Evolutionary conservation across 2,113 vertebrate genomes (phyloP).

Genomic region (Meriones unguiculatus): DNA sequence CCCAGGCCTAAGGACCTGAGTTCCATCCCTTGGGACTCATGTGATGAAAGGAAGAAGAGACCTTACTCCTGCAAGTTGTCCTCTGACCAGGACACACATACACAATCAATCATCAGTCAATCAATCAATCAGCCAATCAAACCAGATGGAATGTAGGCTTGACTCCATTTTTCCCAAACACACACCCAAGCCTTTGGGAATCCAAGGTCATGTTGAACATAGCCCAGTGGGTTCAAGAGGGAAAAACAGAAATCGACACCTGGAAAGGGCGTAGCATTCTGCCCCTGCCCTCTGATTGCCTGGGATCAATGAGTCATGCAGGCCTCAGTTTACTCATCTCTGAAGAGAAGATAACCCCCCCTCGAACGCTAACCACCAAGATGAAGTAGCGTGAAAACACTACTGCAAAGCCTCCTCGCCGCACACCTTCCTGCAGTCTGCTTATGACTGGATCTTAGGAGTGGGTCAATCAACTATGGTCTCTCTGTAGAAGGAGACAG

Average conservation of each 20-base stretch:
- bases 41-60: background rate
- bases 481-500: background rate
- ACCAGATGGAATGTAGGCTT: background rate
- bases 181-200: background rate
- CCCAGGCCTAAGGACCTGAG: background rate
- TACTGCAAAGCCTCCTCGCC: background rate
- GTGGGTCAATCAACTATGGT: background rate
- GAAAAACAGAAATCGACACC: background rate
- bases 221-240: background rate
- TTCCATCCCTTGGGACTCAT: background rate
- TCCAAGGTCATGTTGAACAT: background rate
- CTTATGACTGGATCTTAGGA: background rate
- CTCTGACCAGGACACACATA: background rate
- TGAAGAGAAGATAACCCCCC: background rate
- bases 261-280: background rate
- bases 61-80: background rate
- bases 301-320: background rate
- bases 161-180: background rate
- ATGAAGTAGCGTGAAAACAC: background rate
- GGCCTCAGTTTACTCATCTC: conserved; percentile 27
- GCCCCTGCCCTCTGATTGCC: background rate
- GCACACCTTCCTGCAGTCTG: accelerated
- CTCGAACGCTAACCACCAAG: background rate
- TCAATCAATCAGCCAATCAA: background rate
- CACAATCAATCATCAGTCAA: background rate